phyloP scores from a whole-genome alignment of 2,888 invertebrate genomes.

The Hydroisotoma schaefferi region DNA sequence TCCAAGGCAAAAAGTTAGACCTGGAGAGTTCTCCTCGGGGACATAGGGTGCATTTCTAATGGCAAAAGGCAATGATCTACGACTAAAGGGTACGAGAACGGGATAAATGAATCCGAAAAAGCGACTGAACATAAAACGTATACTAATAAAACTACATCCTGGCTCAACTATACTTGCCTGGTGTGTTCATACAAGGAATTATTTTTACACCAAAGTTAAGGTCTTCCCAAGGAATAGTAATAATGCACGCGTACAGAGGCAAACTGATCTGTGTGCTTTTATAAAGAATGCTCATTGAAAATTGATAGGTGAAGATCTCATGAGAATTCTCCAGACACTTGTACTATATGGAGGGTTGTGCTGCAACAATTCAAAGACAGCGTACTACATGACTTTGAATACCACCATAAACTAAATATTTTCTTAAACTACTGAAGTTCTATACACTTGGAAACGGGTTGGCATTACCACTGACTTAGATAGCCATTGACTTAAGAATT shows the following conservation, averaged over 20 bases:
- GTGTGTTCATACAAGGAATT: too few relatives aligned
- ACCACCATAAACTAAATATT: too few relatives aligned
- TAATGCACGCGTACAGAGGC: background rate
- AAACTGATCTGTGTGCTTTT: constrained; percentile 3
- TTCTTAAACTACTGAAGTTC: too few relatives aligned
- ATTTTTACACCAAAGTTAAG: too few relatives aligned
- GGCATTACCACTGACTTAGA: too few relatives aligned
- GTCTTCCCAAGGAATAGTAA: background rate
- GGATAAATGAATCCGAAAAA: constrained; percentile 38
- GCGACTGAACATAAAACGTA: constrained; percentile 11
- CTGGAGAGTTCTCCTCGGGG: constrained; percentile 19
- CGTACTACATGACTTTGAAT: too few relatives aligned
- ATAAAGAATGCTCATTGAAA: constrained; percentile 20
- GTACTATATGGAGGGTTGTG: too few relatives aligned
- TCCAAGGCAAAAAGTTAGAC: too few relatives aligned
- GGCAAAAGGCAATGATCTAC: constrained; percentile 23
- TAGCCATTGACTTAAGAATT: too few relatives aligned
- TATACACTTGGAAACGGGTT: too few relatives aligned
- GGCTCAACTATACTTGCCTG: too few relatives aligned
- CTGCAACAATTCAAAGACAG: background rate
- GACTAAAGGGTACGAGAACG: constrained; percentile 28
- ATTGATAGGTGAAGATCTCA: constrained; percentile 24
- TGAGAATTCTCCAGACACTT: constrained; percentile 21
- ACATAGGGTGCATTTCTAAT: constrained; percentile 42
- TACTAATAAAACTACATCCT: background rate